Base-by-base conservation (phyloP, 2,888 invertebrate species). In the Abrostola tripartita region DNA sequence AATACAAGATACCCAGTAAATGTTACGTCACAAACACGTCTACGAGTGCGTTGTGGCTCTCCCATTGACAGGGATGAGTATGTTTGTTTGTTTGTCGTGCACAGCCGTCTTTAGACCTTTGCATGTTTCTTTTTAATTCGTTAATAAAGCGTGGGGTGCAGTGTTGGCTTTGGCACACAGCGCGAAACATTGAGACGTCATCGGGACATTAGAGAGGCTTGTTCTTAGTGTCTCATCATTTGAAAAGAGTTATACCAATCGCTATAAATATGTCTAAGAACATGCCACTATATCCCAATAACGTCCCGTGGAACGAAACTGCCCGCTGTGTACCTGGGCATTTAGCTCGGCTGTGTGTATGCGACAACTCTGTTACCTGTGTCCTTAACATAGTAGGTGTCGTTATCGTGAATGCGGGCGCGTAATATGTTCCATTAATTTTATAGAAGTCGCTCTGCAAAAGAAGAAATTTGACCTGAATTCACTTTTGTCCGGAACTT, bases 401-500 rank as follows among this genome's bases (percentile, higher is more conserved):
- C 50, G 91, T 87, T 86, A 90, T 85, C 82, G 90, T 86, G 84
- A 86, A 88, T 76, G 89, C 87, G 82, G 92, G 89, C 84, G 89
- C 87, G 87, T 90, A 91, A 89, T 88, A 91, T 76, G 93, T 90
- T 84, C 91, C 94, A 82, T 94, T 94, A 84, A 93, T 89, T 93
- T 91, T 94, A 94, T 94, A 93, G 94, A 94, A 94, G 94, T 94
- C 93, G 73, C 93, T 94, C 94, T 94, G 94, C 61, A 93, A 94
- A 93, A 91, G 81, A 93, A 91, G 85, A 92, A 91, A 86, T 74
- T 74, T 69, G 70, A 76, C 74, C 77, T 81, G 75, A 75, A 78
- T 81, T 71, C 74, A 78, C 63, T 66, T 71, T 66, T 65, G 40
- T 58, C 64, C 58, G 40, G 54, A 61, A 66, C 55, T 47, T 14